A percentile compares a stretch with the other conserved stretches of the same genome.
phyloP scores from a whole-genome alignment of 64 coral and sea anemone genomes.

The Stichodactyla mertensii region DNA sequence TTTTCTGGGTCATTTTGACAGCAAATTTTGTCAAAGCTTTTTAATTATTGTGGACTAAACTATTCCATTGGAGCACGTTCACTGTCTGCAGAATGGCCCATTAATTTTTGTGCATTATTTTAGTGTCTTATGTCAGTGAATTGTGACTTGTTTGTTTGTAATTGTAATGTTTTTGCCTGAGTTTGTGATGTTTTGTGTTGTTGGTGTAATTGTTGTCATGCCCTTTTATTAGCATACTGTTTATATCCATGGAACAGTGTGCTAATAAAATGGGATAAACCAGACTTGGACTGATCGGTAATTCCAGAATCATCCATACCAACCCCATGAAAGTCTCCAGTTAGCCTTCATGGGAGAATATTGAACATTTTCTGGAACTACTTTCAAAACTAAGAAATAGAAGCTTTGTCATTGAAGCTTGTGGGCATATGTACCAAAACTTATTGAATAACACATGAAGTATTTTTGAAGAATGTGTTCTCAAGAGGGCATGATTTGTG shows the following conservation, averaged over 20 bases:
- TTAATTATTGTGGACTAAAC: neutral
- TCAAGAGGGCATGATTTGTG: neutral
- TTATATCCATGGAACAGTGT: neutral
- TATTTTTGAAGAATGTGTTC: too few relatives aligned
- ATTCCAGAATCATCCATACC: neutral
- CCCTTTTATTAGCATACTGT: neutral
- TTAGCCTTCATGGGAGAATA: neutral
- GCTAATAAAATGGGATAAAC: neutral
- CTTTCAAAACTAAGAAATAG: neutral
- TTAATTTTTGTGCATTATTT: neutral
- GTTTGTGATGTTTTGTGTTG: constrained; percentile 4
- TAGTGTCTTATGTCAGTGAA: neutral
- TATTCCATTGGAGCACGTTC: neutral
- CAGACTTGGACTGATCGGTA: neutral
- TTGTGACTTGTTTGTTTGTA: neutral
- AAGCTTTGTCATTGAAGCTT: neutral
- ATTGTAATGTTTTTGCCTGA: neutral
- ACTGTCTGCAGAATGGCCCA: constrained; percentile 7
- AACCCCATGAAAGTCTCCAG: neutral
- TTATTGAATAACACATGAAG: too few relatives aligned
- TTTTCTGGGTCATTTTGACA: constrained; percentile 11
- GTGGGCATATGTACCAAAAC: neutral
- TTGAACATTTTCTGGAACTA: neutral
- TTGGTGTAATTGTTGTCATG: neutral
- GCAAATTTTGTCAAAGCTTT: neutral